Base-by-base conservation (phyloP, 1,140 invertebrate species). In the Acromyrmex echinatior region DNA sequence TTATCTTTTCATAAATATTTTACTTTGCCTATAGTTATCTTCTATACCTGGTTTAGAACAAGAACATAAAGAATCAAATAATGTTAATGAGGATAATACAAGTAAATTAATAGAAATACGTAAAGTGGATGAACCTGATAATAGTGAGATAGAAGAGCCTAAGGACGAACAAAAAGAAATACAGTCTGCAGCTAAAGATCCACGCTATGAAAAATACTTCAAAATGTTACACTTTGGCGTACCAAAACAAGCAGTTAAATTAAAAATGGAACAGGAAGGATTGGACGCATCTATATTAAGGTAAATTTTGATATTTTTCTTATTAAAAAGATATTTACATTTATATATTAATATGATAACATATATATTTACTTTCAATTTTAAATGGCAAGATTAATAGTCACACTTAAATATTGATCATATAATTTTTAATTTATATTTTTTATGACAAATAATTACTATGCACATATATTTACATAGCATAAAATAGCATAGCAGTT, bases 141-240 rank as follows among this genome's bases (percentile, higher is more conserved):
- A 73, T 77, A 78, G 65, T n/a, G 82, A 93, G 90, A 66, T 79
- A 31, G 88, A 92, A 31, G 88, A 92, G 77, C 31, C 85, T 86
- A 86, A 88, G 45, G 86, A 84, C 28, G 80, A 91, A 85, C 81
- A 92, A 76, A 84, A 51, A 70, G 90, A 94, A 56, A 92, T 90
- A 87, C 88, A 93, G 62, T 87, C 94, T 18, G 86, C 95, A 62
- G 95, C 93, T 62, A 94, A 96, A 88, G 97, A 98, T 94, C 97
- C 97, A 28, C 95, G 96, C 89, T 98, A 97, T 95, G 96, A 96
- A 60, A 97, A 97, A 95, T 99, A 97, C 95, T 97, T 98, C 58
- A 98, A 98, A 96, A 98, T 99, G 98, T 89, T 99, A 4, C 97
- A 98, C 90, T 96, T 99, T 91, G 98, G 98, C 56, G 98, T 99